Evolutionary conservation across 2,888 invertebrate genomes (phyloP), one percentile per base, ranked within the genome.

Genomic region (Trachelus tabidus): DNA sequence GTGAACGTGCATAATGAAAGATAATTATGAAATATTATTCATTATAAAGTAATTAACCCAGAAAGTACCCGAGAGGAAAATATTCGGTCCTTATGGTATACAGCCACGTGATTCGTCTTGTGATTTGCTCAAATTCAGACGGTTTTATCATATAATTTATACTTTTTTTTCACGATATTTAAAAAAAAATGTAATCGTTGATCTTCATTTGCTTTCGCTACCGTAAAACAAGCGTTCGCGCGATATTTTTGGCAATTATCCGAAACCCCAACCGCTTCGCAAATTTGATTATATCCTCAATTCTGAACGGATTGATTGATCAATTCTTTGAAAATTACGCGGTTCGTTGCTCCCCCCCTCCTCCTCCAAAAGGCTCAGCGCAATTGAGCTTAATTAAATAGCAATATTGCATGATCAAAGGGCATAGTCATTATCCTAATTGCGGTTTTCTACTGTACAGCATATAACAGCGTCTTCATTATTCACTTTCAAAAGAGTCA

Each of bases 11-110:
- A 23, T 56, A 56, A 56, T 56, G 23, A 56, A 56, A 56, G 56
- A 56, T 71, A 71, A 71, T 71, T 71, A 11, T 31, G 71, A 71
- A 71, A 33, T 71, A 71, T 71, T 71, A 31, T 71, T 31, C 71
- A 34, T 71, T 71, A 71, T 71, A 71, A 71, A 71, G 31, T 34
- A 34, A 71, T 71, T 71, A 71, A 34, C 71, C 34, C 34, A 34
- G 33, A 71, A 71, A 71, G 71, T 71, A 56, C 23, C 33, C 71
- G 12, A 11, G 15, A 71, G 71, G 15, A 15, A 71, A 31, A 71
- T 31, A 71, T 56, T 56, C 23, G 56, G 23, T 56, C 56, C 56
- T 9, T 56, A 15, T 56, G 15, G 6, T 56, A 56, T 9, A 56
- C 0, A 9, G 56, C 9, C 9, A 23, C 56, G 23, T 56, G 9